A percentile compares a stretch with the other conserved stretches of the same genome.
phyloP scores from a whole-genome alignment of 2,888 invertebrate genomes.

The Dugesia japonica region DNA sequence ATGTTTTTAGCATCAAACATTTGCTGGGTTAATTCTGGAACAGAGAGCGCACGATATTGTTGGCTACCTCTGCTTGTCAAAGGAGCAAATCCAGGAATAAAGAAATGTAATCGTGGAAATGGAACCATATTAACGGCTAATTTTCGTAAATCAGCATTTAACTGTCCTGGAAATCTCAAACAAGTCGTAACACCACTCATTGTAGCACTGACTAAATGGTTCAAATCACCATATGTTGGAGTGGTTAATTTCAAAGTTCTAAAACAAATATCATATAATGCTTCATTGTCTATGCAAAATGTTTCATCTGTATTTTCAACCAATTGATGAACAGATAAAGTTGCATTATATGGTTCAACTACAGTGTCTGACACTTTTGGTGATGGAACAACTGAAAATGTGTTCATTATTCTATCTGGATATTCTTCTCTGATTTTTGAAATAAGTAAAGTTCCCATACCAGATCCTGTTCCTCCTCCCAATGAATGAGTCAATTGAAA shows the following conservation, averaged over 20 bases:
- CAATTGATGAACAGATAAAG: slow-evolving; percentile 67
- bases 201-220: slow-evolving; percentile 57
- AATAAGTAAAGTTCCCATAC: slow-evolving; percentile 31
- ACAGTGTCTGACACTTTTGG: slow-evolving; percentile 63
- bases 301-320: slow-evolving; percentile 77
- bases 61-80: slow-evolving; percentile 45
- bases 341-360: slow-evolving; percentile 64
- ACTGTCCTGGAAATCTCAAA: slow-evolving; percentile 62
- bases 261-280: slow-evolving; percentile 73
- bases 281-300: slow-evolving; percentile 74
- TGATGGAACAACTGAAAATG: slow-evolving; percentile 76
- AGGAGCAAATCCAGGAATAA: slow-evolving; percentile 47
- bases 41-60: slow-evolving; percentile 45
- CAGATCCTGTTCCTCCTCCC: slow-evolving; percentile 48
- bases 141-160: slow-evolving; percentile 41
- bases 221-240: slow-evolving; percentile 74
- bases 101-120: slow-evolving; percentile 47
- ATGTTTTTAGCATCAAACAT: slow-evolving; percentile 35
- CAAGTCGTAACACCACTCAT: slow-evolving; percentile 60
- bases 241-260: slow-evolving; percentile 65
- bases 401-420: slow-evolving; percentile 65
- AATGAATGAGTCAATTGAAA: slow-evolving; percentile 51
- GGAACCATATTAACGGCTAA: slow-evolving; percentile 45
- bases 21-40: slow-evolving; percentile 43
- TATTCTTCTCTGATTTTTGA: slow-evolving; percentile 29